Conservation (phyloP, 2,888 invertebrate species). For the Poecilus cupreus region DNA sequence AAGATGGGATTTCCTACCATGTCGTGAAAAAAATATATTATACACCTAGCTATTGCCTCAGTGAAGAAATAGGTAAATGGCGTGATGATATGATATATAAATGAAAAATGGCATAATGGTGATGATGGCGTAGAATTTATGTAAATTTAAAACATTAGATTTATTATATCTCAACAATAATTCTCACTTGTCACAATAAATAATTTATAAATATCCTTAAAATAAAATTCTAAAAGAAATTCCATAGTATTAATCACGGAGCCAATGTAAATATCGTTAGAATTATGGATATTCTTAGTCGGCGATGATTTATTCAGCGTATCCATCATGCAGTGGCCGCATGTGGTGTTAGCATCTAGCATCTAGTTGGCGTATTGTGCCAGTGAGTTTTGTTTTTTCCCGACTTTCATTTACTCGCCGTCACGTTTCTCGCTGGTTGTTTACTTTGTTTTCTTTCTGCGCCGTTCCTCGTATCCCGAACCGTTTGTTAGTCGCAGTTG, state of each 20-base stretch:
- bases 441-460: constrained; percentile 23
- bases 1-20: too few relatives aligned
- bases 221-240: constrained; percentile 15
- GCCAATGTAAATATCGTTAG: constrained; percentile 20
- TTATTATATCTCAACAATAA: not conserved
- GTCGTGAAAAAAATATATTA: too few relatives aligned
- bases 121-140: not conserved
- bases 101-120: not conserved
- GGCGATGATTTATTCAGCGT: constrained; percentile 38
- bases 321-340: constrained; percentile 16
- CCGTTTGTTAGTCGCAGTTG: constrained; percentile 7
- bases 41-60: too few relatives aligned
- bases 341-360: constrained; percentile 22
- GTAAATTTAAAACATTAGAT: not conserved
- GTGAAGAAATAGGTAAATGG: too few relatives aligned
- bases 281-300: constrained; percentile 38
- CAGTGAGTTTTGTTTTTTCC: constrained; percentile 34
- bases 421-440: constrained; percentile 23
- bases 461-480: not conserved
- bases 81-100: too few relatives aligned
- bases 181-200: constrained; percentile 28
- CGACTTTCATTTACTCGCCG: constrained; percentile 27
- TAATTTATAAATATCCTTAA: constrained; percentile 22
- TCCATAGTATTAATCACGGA: constrained; percentile 16
- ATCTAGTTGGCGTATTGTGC: constrained; percentile 37